Evolutionary conservation across 2,888 invertebrate species (phyloP), one percentile per base, ranked within the genome.

Genomic region (Exephanes ischioxanthus): DNA sequence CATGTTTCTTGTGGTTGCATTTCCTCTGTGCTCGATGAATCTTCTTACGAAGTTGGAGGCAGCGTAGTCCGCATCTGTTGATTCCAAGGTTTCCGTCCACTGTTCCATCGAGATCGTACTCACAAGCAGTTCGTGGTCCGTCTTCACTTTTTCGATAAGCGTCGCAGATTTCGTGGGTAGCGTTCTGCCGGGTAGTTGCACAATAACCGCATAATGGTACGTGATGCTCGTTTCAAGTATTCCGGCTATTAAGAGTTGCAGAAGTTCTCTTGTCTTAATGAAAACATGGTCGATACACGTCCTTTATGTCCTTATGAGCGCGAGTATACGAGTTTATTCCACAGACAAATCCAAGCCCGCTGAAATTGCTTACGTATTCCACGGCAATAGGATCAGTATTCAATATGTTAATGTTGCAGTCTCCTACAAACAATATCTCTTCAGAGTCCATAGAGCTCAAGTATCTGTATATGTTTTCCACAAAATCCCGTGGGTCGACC

Each of bases 381-480:
- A 22, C 61, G 5, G 61, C 26, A 26, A 61, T 26, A 11, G 19
- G 19, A 22, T 61, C 22, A 26, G 5, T 26, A 2, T 61, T 14
- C 26, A 61, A 22, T 26, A 26, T 61, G 11, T 61, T 61, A 9
- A 61, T 61, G 61, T 61, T 61, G 61, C 19, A 22, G 22, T 61
- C 61, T 26, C 61, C 61, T 1, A 30, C 22, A 9, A 61, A 26
- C 26, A 61, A 6, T 26, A 61, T 19, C 26, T 61, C 61, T 61
- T 9, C 61, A 26, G 30, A 22, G 19, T 61, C 9, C 6, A 19
- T 3, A 22, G 58, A 19, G 9, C 6, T 19, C 58, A 61, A 2
- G 14, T 61, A 61, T 9, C 3, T 26, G 2, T 1, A 26, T 61
- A 11, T 2, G 22, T 11, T 26, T 7, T 61, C 26, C 22, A 30